Base-by-base conservation (phyloP, 2,888 invertebrate species). In the Caenorhabditis sulstoni region DNA sequence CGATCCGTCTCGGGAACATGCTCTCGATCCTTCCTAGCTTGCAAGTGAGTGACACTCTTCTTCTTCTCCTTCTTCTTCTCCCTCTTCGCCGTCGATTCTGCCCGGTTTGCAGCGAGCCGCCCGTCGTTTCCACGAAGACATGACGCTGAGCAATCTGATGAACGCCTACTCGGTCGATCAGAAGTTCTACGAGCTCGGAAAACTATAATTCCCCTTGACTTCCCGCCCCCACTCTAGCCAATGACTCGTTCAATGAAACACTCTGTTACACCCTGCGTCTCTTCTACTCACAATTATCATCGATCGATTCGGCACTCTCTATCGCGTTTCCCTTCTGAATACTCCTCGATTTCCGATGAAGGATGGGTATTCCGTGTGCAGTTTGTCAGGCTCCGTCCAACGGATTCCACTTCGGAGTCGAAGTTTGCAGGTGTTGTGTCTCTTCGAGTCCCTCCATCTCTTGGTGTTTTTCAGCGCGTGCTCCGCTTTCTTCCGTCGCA, bases 401-500 rank as follows among this genome's bases (percentile, higher is more conserved):
- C 47, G 65, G 65, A 22, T 66, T 55, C 37, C 77, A 78, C 20
- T 78, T 78, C 14, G 77, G 77, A 44, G 55, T 70, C 5, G 70
- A 70, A 37, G 61, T 61, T 16, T 70, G 70, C 61, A 61, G 61
- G 70, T 70, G 20, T 44, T 18, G 29, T 22, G 44, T 45, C 11
- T 39, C 50, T 20, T 41, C 16, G 23, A 7, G 29, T 29, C 29
- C 29, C 29, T 29, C 4, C 3, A 29, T 5, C 29, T 29, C 4
- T 29, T 29, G 3, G 3, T 7, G 4, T 3, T 29, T 57, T 67
- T 39, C 50, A 68, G 68, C 35, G 77, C 77, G 0, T 77, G 77
- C 45, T 77, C 77, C 0, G 77, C 77, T 0, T 77, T 77, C 39
- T 77, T 77, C 58, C 77, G 77, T 4, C 70, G 77, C 0, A 70